Evolutionary conservation across 37 sponge, comb jelly and placozoan species (phyloP), one percentile per base, ranked within the genome.

Genomic region (Haliclona indistincta): DNA sequence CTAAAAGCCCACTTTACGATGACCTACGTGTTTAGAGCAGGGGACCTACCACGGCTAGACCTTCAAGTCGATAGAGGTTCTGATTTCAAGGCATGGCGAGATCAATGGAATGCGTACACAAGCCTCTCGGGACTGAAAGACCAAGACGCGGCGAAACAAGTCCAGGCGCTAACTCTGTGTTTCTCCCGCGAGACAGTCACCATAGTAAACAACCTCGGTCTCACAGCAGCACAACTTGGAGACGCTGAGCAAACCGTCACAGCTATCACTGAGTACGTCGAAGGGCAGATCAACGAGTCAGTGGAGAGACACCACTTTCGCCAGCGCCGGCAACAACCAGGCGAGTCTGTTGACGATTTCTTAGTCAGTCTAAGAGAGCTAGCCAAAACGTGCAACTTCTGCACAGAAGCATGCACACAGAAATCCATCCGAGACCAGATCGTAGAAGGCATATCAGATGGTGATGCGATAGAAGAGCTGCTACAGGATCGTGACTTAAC

Each of bases 131-230:
- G 76, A 2, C 41, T 73, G n/a, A 68, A 22, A n/a, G n/a, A 43
- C 28, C 2, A n/a, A 22, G 35, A 30, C 4, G 37, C 67, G 4
- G 54, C 54, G 33, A 64, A 64, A 38, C 65, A 77, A 39, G 77
- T 77, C 33, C 66, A 77, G 65, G 77, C 66, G 28, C 67, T 77
- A 4, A 77, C 66, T 15, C 67, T 64, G 4, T 77, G 77, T 40
- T 64, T 77, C 39, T 64, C 77, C 32, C 10, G 77, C 20, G 77
- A 77, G 26, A 77, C 66, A 3, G 10, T 77, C 29, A 64, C 65
- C 5, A 77, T 77, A 52, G 54, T 77, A 35, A 54, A 77, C 43
- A 77, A 77, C 54, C 77, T 64, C 28, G 76, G 77, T 54, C 77
- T 77, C 22, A 64, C 66, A 13, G 39, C 41, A 13, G 76, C 61